Evolutionary conservation across 2,113 vertebrate species (phyloP).

Genomic region (Calcarius ornatus): DNA sequence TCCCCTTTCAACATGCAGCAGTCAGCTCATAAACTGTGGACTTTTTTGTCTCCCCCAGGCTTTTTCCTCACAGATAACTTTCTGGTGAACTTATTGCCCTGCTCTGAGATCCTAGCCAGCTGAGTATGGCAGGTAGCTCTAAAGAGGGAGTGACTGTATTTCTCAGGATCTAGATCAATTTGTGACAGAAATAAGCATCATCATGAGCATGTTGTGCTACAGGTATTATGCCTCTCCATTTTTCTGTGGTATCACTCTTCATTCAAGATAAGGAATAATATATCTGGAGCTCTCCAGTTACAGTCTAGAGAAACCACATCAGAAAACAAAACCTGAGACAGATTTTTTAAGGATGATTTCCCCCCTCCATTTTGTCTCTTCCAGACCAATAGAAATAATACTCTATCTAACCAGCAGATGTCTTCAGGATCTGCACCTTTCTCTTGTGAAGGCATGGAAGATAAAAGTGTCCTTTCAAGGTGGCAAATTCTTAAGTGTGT

Average conservation of each 20-base stretch:
- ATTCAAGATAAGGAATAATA: background rate
- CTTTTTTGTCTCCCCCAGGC: background rate
- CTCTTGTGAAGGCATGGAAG: background rate
- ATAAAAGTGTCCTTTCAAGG: background rate
- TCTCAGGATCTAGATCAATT: background rate
- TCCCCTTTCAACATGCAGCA: background rate
- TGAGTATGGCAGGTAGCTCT: background rate
- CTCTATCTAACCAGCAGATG: background rate
- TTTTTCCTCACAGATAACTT: background rate
- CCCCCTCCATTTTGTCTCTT: background rate
- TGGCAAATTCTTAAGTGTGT: background rate
- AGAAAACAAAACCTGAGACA: background rate
- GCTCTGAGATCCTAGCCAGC: background rate
- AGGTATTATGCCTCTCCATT: background rate
- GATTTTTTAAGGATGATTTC: background rate
- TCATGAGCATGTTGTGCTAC: background rate
- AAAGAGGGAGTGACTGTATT: background rate
- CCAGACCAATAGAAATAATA: background rate
- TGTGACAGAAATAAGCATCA: background rate
- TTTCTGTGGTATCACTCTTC: background rate
- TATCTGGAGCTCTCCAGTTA: background rate
- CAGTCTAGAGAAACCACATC: background rate
- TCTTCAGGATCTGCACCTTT: background rate
- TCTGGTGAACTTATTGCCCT: background rate
- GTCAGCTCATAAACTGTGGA: background rate